phyloP scores from a whole-genome alignment of 2,888 invertebrate species.

The Melanotus villosus region DNA sequence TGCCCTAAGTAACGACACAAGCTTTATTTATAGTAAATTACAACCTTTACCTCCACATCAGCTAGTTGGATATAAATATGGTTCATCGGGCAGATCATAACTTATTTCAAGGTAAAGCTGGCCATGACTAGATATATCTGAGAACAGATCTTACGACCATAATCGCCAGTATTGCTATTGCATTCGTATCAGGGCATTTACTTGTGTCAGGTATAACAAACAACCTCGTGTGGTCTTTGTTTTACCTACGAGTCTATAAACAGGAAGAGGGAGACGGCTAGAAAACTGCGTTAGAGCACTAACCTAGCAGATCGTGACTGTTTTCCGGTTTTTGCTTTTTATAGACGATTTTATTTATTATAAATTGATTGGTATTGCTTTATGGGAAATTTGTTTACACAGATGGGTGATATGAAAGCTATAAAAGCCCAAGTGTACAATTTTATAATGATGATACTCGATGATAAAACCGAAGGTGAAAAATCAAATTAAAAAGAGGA shows the following conservation, averaged over 20 bases:
- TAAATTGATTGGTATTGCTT: constrained; percentile 42
- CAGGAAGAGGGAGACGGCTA: constrained; percentile 17
- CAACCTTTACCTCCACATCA: constrained; percentile 23
- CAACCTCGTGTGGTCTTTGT: constrained; percentile 35
- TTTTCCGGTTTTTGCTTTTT: constrained; percentile 46
- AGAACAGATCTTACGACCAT: constrained; percentile 48
- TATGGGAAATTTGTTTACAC: constrained; percentile 32
- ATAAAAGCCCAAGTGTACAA: background rate
- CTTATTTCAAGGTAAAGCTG: constrained; percentile 45
- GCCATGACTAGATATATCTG: constrained; percentile 51
- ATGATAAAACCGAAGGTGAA: background rate
- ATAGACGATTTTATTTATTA: constrained; percentile 43
- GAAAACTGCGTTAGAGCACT: constrained; percentile 34
- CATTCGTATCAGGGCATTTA: constrained; percentile 46
- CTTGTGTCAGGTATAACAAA: constrained; percentile 40
- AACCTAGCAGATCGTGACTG: constrained; percentile 44
- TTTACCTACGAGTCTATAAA: constrained; percentile 1
- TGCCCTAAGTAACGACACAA: background rate
- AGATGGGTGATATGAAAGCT: constrained; percentile 10
- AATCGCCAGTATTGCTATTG: constrained; percentile 45
- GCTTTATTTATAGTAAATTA: constrained; percentile 13
- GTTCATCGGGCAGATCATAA: constrained; percentile 33
- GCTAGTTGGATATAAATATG: constrained; percentile 21
- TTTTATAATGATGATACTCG: background rate
- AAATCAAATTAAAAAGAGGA: background rate